Evolutionary conservation across 2,888 invertebrate genomes (phyloP), one percentile per base, ranked within the genome.

Genomic region (Melanotus villosus): DNA sequence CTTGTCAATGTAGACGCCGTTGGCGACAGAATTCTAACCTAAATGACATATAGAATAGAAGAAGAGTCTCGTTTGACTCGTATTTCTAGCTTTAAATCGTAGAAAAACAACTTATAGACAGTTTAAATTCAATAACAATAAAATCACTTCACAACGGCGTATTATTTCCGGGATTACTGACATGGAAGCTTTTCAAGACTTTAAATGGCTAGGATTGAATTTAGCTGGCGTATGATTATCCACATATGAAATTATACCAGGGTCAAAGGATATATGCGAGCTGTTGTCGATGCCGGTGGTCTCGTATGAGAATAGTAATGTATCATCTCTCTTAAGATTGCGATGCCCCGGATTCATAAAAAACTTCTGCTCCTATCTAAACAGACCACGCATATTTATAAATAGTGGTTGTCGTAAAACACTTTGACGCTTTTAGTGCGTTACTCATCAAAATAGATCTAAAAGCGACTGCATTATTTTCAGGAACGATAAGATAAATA

Each of bases 201-300:
- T 32, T 32, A 34, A 54, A 34, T 9, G 19, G 10, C 34, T 54
- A 12, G 16, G 19, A 58, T 43, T 58, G 43, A 30, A 58, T 41
- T 58, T 23, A 6, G 23, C 43, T 57, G 58, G 38, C 30, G 12
- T 58, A 58, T 58, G 41, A 43, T 58, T 58, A 58, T 58, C 43
- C 9, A 58, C 41, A 41, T 30, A 54, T 52, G 52, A 43, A 63
- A 63, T 63, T 62, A 54, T 63, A 38, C 41, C 65, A 56, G 56
- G 65, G 56, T 45, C 56, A 66, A 52, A 50, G 60, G 52, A 64
- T 41, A 54, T 56, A 14, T 36, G 56, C 47, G 32, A 52, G 21
- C n/a, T 62, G 14, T 34, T 36, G 6, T 34, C 69, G 23, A 65
- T 69, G 62, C 59, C 19, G 70, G 70, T 70, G 70, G 70, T 70